These are phyloP conservation scores for Agrochola litura DNA, from an alignment of 2,888 invertebrate genomes.

Conservation along the genomic window DNA sequence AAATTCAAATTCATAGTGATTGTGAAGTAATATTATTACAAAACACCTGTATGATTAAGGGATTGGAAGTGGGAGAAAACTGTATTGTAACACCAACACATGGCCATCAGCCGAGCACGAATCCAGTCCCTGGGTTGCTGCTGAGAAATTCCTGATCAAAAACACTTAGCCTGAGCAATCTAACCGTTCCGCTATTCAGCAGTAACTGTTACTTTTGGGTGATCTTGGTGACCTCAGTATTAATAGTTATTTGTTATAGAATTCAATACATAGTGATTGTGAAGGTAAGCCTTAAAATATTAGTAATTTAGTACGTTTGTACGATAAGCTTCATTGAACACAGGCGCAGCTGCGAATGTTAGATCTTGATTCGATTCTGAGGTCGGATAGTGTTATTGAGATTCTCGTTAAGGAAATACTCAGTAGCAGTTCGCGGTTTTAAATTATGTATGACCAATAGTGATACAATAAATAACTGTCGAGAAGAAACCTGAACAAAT, in stretches of 20 bases:
- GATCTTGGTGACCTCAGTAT: neutral
- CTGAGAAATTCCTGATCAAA: neutral
- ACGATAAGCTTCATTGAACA: conserved; percentile 45
- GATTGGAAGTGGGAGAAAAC: no score
- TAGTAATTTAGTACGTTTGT: conserved; percentile 26
- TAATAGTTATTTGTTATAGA: neutral
- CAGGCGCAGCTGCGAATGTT: conserved; percentile 18
- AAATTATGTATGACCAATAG: conserved; percentile 9
- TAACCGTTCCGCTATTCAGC: neutral
- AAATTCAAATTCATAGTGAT: neutral
- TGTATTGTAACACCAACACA: no score
- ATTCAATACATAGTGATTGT: conserved; percentile 24
- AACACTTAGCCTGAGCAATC: neutral
- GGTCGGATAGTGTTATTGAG: conserved; percentile 18
- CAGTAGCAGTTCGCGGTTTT: conserved; percentile 6
- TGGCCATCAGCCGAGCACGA: neutral
- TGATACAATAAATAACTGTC: neutral
- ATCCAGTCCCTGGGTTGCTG: neutral
- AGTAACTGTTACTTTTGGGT: neutral
- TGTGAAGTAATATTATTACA: conserved; percentile 14
- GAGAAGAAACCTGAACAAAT: no score
- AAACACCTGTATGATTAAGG: neutral
- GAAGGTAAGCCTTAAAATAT: conserved; percentile 29
- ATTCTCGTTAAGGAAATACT: conserved; percentile 13
- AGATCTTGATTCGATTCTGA: conserved; percentile 26